Evolutionary conservation across 2,797 vertebrate genomes (phyloP).

Genomic region (Cuniculus paca): DNA sequence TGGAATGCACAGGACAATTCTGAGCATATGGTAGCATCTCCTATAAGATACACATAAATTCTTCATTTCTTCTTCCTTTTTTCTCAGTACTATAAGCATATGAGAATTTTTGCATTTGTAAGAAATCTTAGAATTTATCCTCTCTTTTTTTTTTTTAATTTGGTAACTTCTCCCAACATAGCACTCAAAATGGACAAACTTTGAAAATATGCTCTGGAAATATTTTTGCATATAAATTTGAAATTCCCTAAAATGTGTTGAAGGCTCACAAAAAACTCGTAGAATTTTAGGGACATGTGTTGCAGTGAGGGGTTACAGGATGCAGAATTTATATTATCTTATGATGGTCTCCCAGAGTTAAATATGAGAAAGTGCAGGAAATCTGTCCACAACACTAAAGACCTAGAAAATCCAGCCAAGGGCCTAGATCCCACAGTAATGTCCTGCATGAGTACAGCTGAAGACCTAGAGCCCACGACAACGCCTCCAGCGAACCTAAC

Average conservation of each 20-base stretch:
- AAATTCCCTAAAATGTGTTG: slow-evolving; percentile 31
- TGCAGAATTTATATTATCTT: too few relatives aligned
- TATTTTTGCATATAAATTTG: not conserved
- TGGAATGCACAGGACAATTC: not conserved
- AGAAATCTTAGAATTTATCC: not conserved
- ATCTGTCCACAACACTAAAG: too few relatives aligned
- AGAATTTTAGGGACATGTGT: not conserved
- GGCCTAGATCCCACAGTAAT: too few relatives aligned
- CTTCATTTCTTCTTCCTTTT: not conserved
- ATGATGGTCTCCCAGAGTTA: too few relatives aligned
- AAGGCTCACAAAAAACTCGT: not conserved
- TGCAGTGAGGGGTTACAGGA: too few relatives aligned
- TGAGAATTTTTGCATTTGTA: not conserved
- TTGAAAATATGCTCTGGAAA: slow-evolving; percentile 4
- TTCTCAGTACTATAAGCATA: not conserved
- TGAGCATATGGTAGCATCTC: not conserved
- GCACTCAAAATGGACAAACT: not conserved
- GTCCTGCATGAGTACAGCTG: too few relatives aligned
- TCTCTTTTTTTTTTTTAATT: not conserved
- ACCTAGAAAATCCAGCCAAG: too few relatives aligned
- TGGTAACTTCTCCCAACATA: not conserved
- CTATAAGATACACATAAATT: not conserved
- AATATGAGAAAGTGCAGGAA: too few relatives aligned
- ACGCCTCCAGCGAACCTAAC: too few relatives aligned
- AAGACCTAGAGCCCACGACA: too few relatives aligned